Conservation (phyloP, 2,797 vertebrate species). For the Enoplosus armatus region DNA sequence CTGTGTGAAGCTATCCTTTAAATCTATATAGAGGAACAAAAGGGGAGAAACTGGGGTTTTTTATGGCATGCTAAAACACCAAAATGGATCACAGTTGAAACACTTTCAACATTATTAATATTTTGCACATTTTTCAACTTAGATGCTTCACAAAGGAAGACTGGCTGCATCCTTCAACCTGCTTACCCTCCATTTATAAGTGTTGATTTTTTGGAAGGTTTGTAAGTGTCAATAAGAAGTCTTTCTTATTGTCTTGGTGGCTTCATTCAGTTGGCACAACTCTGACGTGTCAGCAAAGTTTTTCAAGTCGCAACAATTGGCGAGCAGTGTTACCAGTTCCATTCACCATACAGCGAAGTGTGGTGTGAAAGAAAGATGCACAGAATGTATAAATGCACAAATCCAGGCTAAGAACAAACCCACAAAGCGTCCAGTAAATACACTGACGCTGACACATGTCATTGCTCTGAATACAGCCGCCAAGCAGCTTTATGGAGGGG, state of each 20-base stretch:
- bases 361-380: too few relatives aligned
- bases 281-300: neutral
- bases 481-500: conserved; percentile 33
- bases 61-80: neutral
- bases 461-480: neutral
- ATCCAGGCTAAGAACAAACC: neutral
- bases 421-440: conserved; percentile 9
- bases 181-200: neutral
- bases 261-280: too few relatives aligned
- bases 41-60: neutral
- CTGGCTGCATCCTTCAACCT: neutral
- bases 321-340: neutral
- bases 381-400: neutral
- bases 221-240: neutral
- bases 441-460: neutral
- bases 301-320: neutral
- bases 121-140: neutral
- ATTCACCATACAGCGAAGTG: too few relatives aligned
- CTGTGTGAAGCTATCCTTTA: neutral
- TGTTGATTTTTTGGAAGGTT: neutral
- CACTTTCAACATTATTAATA: neutral
- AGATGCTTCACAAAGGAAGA: neutral
- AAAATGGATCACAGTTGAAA: neutral
- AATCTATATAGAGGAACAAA: neutral
- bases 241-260: too few relatives aligned